Percentiles rank a stretch among this genome's conserved stretches.
Conservation (phyloP, 2,888 invertebrate species). For the Apeira syringaria region DNA sequence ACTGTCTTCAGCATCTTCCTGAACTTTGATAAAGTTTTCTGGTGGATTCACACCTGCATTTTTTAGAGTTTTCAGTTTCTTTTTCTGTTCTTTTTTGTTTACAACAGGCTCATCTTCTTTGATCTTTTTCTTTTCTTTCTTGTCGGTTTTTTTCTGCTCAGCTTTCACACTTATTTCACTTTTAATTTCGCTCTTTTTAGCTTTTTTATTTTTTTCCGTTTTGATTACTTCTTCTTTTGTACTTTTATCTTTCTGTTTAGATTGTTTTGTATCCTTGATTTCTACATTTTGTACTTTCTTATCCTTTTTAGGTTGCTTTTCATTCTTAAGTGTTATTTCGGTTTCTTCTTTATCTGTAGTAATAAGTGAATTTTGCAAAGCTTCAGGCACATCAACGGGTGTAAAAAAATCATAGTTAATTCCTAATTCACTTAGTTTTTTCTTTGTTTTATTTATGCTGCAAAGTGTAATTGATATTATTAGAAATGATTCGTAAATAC, state of each 20-base stretch:
- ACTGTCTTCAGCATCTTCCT: slow-evolving; percentile 49
- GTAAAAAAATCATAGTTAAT: slow-evolving; percentile 79
- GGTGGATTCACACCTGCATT: slow-evolving; percentile 50
- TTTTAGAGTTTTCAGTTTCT: slow-evolving; percentile 50
- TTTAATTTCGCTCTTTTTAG: slow-evolving; percentile 15
- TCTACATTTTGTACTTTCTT: slow-evolving; percentile 7
- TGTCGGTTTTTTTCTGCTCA: slow-evolving; percentile 20
- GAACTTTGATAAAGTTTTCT: slow-evolving; percentile 56
- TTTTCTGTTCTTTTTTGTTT: slow-evolving; percentile 45
- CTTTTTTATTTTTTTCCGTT: slow-evolving; percentile 9
- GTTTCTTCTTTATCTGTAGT: slow-evolving; percentile 30
- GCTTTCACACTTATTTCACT: slow-evolving; percentile 16
- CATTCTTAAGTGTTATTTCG: slow-evolving; percentile 27
- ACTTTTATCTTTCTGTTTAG: slow-evolving; percentile 10
- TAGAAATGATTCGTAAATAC: slow-evolving; percentile 2
- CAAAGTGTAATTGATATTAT: slow-evolving; percentile 27
- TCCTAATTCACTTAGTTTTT: slow-evolving; percentile 71
- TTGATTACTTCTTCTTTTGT: slow-evolving; percentile 5
- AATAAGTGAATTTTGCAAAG: slow-evolving; percentile 34
- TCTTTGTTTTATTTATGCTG: slow-evolving; percentile 71
- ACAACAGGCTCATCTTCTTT: slow-evolving; percentile 26
- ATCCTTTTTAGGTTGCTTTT: slow-evolving; percentile 29
- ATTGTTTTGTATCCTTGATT: slow-evolving; percentile 14
- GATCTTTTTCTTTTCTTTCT: slow-evolving; percentile 23
- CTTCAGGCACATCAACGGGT: slow-evolving; percentile 75